Evolutionary conservation across 2,888 invertebrate genomes (phyloP), one percentile per base, ranked within the genome.

Genomic region (Coronaproctus castanopsis): DNA sequence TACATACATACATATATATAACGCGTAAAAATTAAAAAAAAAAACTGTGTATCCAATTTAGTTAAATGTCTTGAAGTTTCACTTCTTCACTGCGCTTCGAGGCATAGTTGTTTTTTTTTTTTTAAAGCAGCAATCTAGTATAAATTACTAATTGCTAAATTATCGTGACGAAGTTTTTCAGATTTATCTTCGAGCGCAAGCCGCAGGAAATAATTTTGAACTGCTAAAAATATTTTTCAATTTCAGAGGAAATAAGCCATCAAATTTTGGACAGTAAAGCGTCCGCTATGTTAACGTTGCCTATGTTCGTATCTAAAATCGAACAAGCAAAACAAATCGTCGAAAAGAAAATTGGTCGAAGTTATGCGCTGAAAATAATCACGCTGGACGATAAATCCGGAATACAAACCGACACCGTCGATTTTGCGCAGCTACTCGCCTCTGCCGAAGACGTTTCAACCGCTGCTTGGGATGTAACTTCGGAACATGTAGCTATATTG

Each of bases 401-500:
- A 36, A 8, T 36, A 14, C 14, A 5, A 36, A 36, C 36, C 8
- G 14, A 36, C 14, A 8, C 36, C 8, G 14, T 36, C 36, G 53
- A 52, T 54, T 19, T 62, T 61, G 14, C 55, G 48, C 77, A 79
- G 67, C 70, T 69, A 2, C 68, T 68, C 50, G 66, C 69, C 1
- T 75, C 75, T 22, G 73, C 76, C 3, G 78, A 81, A 65, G 74
- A 75, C 61, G 68, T 70, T 54, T 65, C 75, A 36, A 65, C 80
- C 53, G 74, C 74, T 60, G 72, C 72, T 62, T 69, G 74, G 61
- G 72, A 74, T 21, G 71, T 70, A 56, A 70, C 69, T 56, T 69
- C 75, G 1, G 76, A 82, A n/a, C 84, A 85, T 64, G 70, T 81
- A 2, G 78, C 79, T 0, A 71, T 84, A 36, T 72, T 90, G 67